A percentile compares a stretch with the other conserved stretches of the same genome.
phyloP scores from a whole-genome alignment of 92 coral and sea anemone genomes.

The Porites rus region DNA sequence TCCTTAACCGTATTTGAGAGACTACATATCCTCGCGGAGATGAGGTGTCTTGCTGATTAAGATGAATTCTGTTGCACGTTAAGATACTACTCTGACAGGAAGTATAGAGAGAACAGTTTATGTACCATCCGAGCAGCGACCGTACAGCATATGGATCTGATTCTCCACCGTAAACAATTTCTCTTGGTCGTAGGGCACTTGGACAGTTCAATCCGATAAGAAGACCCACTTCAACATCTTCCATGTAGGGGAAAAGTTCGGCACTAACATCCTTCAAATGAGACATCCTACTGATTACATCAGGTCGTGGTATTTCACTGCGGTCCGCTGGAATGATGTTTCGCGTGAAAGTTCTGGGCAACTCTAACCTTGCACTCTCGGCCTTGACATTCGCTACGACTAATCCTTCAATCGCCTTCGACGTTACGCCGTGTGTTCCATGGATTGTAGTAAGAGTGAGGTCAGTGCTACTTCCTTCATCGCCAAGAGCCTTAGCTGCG shows the following conservation, averaged over 20 bases:
- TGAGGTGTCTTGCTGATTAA: constrained; percentile 2
- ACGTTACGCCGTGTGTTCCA: constrained; percentile 12
- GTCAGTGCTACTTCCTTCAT: neutral
- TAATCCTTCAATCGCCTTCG: constrained; percentile 41
- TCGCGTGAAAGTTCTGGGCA: constrained; percentile 59
- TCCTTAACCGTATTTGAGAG: constrained; percentile 39
- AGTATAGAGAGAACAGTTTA: too few species aligned
- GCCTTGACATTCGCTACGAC: constrained; percentile 2
- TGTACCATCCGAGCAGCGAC: too few species aligned
- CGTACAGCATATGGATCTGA: too few species aligned
- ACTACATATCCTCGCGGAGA: constrained; percentile 32
- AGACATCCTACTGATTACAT: constrained; percentile 28
- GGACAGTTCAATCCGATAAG: constrained; percentile 48
- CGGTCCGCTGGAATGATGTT: constrained; percentile 65
- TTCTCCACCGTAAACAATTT: too few species aligned
- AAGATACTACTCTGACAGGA: too few species aligned
- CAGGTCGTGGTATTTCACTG: constrained; percentile 61
- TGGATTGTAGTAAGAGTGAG: constrained; percentile 66
- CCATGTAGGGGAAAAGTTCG: constrained; percentile 65
- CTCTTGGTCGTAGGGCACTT: constrained; percentile 49
- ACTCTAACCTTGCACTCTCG: neutral
- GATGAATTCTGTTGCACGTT: too few species aligned
- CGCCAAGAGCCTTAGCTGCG: neutral
- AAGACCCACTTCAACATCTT: constrained; percentile 59
- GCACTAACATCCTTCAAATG: constrained; percentile 50